These are phyloP conservation scores for Tetramorium bicarinatum DNA, from an alignment of 2,888 invertebrate species.

Conservation along the genomic window DNA sequence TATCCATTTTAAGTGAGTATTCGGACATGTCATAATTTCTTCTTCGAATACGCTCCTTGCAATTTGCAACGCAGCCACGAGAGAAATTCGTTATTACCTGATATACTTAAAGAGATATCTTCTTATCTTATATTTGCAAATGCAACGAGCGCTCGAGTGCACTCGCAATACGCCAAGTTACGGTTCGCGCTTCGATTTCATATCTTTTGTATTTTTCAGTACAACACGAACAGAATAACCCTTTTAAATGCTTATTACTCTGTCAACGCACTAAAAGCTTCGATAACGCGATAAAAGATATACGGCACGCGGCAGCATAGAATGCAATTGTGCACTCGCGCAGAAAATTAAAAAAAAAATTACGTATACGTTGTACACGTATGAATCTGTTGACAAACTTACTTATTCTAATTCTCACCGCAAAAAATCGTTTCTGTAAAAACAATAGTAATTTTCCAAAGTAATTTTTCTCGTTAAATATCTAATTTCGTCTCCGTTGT, in stretches of 20 bases:
- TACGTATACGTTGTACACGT: background rate
- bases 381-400: conserved; percentile 19
- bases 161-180: background rate
- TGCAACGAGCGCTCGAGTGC: conserved; percentile 5
- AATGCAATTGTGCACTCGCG: conserved; percentile 34
- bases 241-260: conserved; percentile 53
- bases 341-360: conserved; percentile 12
- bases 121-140: conserved; percentile 26
- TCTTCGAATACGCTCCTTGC: background rate
- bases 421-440: background rate
- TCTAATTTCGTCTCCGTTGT: background rate
- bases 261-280: conserved; percentile 50
- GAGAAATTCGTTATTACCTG: background rate
- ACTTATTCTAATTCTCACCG: background rate
- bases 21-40: background rate
- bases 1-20: conserved; percentile 9
- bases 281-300: conserved; percentile 50
- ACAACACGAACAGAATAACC: conserved; percentile 38
- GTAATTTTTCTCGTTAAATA: background rate
- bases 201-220: conserved; percentile 29
- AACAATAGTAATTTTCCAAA: background rate
- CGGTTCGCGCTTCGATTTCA: conserved; percentile 25
- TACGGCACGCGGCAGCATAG: conserved; percentile 18
- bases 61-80: background rate
- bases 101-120: conserved; percentile 26